Evolutionary conservation across 2,797 vertebrate genomes (phyloP).

Genomic region (Acanthis flammea): DNA sequence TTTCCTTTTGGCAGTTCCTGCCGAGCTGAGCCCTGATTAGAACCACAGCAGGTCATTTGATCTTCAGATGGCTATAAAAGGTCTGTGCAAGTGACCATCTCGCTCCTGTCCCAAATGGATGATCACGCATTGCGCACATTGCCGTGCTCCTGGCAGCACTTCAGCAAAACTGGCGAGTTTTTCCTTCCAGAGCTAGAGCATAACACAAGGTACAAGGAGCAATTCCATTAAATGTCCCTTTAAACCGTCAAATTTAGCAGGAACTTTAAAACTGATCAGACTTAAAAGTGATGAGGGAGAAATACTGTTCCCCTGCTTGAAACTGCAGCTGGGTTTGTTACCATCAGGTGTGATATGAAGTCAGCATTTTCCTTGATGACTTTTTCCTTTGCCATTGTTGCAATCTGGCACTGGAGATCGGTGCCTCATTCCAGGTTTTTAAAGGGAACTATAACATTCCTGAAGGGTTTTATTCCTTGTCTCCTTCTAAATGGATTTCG

Average conservation of each 20-base stretch:
- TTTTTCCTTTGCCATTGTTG: constrained; percentile 53
- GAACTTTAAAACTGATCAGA: constrained; percentile 32
- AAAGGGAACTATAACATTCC: constrained; percentile 33
- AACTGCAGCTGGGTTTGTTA: constrained; percentile 42
- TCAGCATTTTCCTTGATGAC: constrained; percentile 38
- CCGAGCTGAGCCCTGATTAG: constrained; percentile 64
- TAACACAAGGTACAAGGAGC: not conserved
- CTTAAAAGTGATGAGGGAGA: constrained; percentile 41
- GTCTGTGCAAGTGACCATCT: constrained; percentile 51
- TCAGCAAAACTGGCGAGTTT: constrained; percentile 33
- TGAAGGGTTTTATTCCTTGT: constrained; percentile 32
- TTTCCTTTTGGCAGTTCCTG: constrained; percentile 59
- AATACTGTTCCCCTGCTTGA: not conserved
- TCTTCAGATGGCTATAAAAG: constrained; percentile 68
- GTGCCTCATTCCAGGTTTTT: constrained; percentile 32
- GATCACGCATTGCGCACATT: not conserved
- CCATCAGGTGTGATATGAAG: constrained; percentile 52
- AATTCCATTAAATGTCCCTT: constrained; percentile 27
- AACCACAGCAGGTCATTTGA: constrained; percentile 60
- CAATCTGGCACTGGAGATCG: not conserved
- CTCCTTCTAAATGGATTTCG: constrained; percentile 19
- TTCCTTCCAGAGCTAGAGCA: constrained; percentile 21
- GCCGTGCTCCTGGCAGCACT: constrained; percentile 26
- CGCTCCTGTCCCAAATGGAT: constrained; percentile 38
- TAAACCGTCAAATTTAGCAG: constrained; percentile 14